These are phyloP conservation scores for Phaonia tiefii DNA, from an alignment of 2,888 invertebrate species.

Conservation along the genomic window DNA sequence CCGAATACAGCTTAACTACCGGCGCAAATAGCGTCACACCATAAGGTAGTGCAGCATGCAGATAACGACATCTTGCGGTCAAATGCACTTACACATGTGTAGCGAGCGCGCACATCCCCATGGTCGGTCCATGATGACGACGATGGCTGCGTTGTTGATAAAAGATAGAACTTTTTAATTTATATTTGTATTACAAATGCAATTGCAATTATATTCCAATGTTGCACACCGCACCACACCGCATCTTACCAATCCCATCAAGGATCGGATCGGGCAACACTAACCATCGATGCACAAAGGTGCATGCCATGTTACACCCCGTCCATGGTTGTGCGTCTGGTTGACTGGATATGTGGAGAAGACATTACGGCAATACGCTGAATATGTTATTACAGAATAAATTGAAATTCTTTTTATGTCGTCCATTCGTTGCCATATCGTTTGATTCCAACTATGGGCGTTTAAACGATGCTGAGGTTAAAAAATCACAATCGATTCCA, in stretches of 20 bases:
- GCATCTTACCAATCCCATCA: no score
- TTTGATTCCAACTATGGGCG: conserved; percentile 8
- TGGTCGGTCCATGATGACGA: conserved; percentile 30
- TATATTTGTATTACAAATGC: conserved; percentile 46
- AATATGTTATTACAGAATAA: conserved; percentile 60
- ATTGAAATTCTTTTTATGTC: conserved; percentile 37
- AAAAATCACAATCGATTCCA: conserved; percentile 6
- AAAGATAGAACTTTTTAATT: conserved; percentile 61
- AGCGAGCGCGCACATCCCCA: conserved; percentile 7
- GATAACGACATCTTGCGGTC: conserved; percentile 65
- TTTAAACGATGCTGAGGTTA: conserved; percentile 24
- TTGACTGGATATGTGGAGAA: conserved; percentile 26
- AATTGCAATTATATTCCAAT: conserved; percentile 32
- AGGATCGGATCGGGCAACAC: no score
- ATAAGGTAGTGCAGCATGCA: conserved; percentile 56
- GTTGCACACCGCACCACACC: neutral
- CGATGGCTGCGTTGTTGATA: conserved; percentile 52
- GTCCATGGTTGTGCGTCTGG: no score
- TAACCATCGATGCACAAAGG: neutral
- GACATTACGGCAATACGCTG: conserved; percentile 43
- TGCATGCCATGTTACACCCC: no score
- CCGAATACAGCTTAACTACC: no score
- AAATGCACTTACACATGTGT: conserved; percentile 8
- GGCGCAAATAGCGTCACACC: neutral
- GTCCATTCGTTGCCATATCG: conserved; percentile 2